Evolutionary conservation across 1,140 invertebrate genomes (phyloP).

Genomic region (Trachelipus rathkii): DNA sequence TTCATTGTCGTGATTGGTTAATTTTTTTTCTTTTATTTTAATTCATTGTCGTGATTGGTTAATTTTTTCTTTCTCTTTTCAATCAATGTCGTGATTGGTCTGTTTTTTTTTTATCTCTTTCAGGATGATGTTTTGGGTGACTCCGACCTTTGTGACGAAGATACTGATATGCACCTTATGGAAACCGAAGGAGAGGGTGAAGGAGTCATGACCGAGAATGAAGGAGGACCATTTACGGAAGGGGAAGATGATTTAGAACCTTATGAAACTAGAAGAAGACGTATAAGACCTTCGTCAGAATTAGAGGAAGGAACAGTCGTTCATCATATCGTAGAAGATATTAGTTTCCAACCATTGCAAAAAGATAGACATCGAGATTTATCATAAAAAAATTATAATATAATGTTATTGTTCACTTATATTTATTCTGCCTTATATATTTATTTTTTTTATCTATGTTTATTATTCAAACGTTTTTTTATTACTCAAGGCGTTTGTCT

Average conservation of each 20-base stretch:
- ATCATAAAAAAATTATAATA: too few relatives aligned
- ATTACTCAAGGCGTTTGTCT: too few relatives aligned
- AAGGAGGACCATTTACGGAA: conserved; percentile 36
- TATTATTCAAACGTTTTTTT: too few relatives aligned
- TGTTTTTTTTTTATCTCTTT: too few relatives aligned
- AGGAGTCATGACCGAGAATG: conserved; percentile 33
- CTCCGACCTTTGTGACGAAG: conserved; percentile 41
- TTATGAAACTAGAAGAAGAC: neutral
- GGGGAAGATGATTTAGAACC: conserved; percentile 25
- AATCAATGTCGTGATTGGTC: too few relatives aligned
- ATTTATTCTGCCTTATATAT: too few relatives aligned
- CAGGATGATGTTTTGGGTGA: conserved; percentile 43
- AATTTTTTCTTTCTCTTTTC: too few relatives aligned
- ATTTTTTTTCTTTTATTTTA: too few relatives aligned
- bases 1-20: too few relatives aligned
- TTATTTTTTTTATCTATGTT: too few relatives aligned
- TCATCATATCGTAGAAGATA: conserved; percentile 42
- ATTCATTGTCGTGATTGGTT: too few relatives aligned
- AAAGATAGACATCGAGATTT: neutral
- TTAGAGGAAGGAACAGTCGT: conserved; percentile 27
- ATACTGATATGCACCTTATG: conserved; percentile 38
- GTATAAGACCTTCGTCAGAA: neutral
- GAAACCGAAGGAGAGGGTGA: conserved; percentile 39
- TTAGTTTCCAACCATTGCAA: conserved; percentile 19
- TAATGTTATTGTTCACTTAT: too few relatives aligned